A percentile compares a stretch with the other conserved stretches of the same genome.
phyloP scores from a whole-genome alignment of 2,797 vertebrate genomes.

The Siniperca scherzeri region DNA sequence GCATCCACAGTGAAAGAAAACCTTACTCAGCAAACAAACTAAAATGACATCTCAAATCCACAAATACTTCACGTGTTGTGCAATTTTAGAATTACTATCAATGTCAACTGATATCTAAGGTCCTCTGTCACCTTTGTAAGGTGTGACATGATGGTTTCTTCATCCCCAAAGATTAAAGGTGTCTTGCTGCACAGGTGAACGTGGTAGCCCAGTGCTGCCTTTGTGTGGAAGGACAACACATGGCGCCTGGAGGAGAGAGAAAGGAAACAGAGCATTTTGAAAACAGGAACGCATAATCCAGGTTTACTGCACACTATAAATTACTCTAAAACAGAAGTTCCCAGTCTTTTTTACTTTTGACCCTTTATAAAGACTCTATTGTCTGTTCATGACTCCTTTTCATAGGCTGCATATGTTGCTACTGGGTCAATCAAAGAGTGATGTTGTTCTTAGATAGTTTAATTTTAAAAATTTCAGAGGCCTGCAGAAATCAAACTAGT shows the following conservation, averaged over 20 bases:
- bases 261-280: constrained; percentile 18
- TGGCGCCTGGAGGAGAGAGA: constrained; percentile 85
- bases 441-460: neutral
- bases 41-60: neutral
- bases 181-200: constrained; percentile 89
- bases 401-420: neutral
- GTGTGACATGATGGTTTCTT: constrained; percentile 88
- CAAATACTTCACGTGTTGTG: neutral
- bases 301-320: neutral
- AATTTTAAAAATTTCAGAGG: neutral
- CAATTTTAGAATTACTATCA: neutral
- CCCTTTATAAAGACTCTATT: neutral
- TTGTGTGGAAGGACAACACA: constrained; percentile 84
- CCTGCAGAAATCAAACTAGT: neutral
- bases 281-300: constrained; percentile 1
- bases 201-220: constrained; percentile 85
- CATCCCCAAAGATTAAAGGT: constrained; percentile 90
- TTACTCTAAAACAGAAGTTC: neutral
- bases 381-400: neutral
- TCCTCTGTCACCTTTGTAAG: constrained; percentile 87
- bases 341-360: neutral
- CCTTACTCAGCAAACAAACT: neutral
- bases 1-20: neutral
- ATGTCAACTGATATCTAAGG: neutral
- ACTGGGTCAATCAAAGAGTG: constrained; percentile 3